Evolutionary conservation across 2,113 vertebrate species (phyloP), one percentile per base, ranked within the genome.

Genomic region (Leucoraja erinaceus): DNA sequence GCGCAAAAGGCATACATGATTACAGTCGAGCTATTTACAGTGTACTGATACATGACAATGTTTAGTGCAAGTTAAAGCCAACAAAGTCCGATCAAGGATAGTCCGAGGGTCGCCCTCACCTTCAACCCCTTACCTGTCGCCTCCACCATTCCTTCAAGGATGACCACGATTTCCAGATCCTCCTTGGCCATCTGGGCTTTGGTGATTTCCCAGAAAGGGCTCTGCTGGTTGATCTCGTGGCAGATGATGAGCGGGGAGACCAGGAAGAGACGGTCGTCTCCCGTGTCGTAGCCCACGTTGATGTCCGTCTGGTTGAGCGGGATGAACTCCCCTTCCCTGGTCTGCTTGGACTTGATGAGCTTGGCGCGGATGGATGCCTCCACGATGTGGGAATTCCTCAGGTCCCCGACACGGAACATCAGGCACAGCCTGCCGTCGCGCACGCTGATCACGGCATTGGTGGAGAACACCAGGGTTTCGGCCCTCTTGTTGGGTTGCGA

Each of bases 61-160:
- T 0, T 47, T 47, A 47, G 38, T 47, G 38, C 38, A 47, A 47
- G 38, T 0, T 47, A 47, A 47, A 47, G 38, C 38, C 38, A 47
- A 47, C 38, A 47, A 47, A 47, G 38, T 47, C 38, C 38, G 38
- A 47, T 47, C 38, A 47, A 47, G 38, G 38, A 47, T 47, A 3
- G 38, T 47, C 38, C 38, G 38, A 47, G 38, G 38, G 38, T 47
- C 38, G 3, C 38, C 38, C 38, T 47, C 38, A 47, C 38, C 38
- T 47, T 88, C 12, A 63, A 88, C 1, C 20, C 90, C 96, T 97
- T 97, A 99, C 99, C 99, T 97, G 99, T 99, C 93, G 99, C 99
- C 95, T 99, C 99, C 94, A 99, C 99, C 99, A 99, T 99, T 93
- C 99, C 99, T 96, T 99, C 99, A 94, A 99, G 96, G 94, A 99